Evolutionary conservation across 2,797 vertebrate species (phyloP).

Genomic region (Poecilia wingei): DNA sequence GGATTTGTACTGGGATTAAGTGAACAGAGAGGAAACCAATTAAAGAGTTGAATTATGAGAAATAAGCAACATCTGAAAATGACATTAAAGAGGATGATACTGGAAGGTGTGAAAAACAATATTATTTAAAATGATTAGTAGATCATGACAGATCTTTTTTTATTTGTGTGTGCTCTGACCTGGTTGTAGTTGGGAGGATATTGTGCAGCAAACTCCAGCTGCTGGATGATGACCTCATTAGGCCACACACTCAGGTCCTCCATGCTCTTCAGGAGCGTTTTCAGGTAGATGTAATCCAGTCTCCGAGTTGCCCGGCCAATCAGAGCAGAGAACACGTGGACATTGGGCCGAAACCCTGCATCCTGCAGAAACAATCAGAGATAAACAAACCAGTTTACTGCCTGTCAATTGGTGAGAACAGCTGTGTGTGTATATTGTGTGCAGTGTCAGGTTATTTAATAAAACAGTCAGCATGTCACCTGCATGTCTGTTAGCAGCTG

Average conservation of each 20-base stretch:
- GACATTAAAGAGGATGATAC: background rate
- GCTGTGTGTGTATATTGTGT: background rate
- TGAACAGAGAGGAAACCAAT: background rate
- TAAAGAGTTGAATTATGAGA: background rate
- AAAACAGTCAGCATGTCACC: slow-evolving; percentile 41
- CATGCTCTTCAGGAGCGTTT: slow-evolving; percentile 87
- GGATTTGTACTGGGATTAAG: slow-evolving; percentile 83
- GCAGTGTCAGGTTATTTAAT: background rate
- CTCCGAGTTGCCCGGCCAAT: slow-evolving; percentile 84
- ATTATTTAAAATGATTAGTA: background rate
- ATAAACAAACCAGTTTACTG: background rate
- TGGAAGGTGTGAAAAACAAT: background rate
- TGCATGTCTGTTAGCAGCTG: slow-evolving; percentile 83
- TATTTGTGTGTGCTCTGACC: slow-evolving; percentile 69
- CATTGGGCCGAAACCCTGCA: slow-evolving; percentile 85
- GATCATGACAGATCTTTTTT: background rate
- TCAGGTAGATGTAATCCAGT: slow-evolving; percentile 91
- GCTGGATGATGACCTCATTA: slow-evolving; percentile 90
- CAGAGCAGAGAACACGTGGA: slow-evolving; percentile 88
- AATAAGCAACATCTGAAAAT: background rate
- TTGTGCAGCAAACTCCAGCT: slow-evolving; percentile 91
- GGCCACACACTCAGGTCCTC: slow-evolving; percentile 80
- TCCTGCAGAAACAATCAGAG: slow-evolving; percentile 70
- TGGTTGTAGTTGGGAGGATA: slow-evolving; percentile 91
- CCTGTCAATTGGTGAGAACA: background rate